Evolutionary conservation across 2,113 vertebrate genomes (phyloP).

Genomic region (Cynopterus brachyotis): DNA sequence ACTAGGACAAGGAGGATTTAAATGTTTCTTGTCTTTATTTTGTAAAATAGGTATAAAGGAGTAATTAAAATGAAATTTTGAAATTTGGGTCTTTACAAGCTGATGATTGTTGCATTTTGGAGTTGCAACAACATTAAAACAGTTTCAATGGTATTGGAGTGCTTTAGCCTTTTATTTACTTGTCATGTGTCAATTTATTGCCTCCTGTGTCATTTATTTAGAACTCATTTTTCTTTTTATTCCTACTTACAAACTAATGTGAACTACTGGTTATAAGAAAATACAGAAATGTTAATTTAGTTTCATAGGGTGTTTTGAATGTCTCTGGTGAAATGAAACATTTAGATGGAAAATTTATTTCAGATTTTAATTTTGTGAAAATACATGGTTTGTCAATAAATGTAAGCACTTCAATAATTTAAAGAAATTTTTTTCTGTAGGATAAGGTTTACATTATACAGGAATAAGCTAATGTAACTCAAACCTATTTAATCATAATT

Average conservation of each 20-base stretch:
- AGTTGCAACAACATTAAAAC: constrained; percentile 99
- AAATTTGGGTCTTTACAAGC: constrained; percentile 91
- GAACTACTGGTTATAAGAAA: constrained; percentile 76
- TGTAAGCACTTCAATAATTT: constrained; percentile 74
- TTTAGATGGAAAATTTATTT: constrained; percentile 72
- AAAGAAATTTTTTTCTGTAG: constrained; percentile 47
- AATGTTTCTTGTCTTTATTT: constrained; percentile 85
- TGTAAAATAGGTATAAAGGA: constrained; percentile 87
- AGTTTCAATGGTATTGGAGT: constrained; percentile 99
- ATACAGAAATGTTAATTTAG: constrained; percentile 77
- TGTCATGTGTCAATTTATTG: constrained; percentile 99
- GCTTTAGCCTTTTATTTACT: constrained; percentile 99
- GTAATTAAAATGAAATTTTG: constrained; percentile 86
- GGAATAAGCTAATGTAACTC: constrained; percentile 58
- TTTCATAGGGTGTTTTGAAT: constrained; percentile 76
- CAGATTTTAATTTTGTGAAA: constrained; percentile 75
- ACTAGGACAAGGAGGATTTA: constrained; percentile 79
- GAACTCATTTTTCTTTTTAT: constrained; percentile 89
- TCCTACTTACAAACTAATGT: constrained; percentile 83
- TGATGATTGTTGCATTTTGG: constrained; percentile 99
- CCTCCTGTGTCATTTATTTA: constrained; percentile 99
- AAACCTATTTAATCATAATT: constrained; percentile 56
- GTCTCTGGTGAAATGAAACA: constrained; percentile 71
- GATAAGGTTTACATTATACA: constrained; percentile 62
- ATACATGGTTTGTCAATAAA: constrained; percentile 72